Percentiles rank a stretch among this genome's conserved stretches.
phyloP scores from a whole-genome alignment of 2,797 vertebrate genomes.

The Phoxinus dragarum region DNA sequence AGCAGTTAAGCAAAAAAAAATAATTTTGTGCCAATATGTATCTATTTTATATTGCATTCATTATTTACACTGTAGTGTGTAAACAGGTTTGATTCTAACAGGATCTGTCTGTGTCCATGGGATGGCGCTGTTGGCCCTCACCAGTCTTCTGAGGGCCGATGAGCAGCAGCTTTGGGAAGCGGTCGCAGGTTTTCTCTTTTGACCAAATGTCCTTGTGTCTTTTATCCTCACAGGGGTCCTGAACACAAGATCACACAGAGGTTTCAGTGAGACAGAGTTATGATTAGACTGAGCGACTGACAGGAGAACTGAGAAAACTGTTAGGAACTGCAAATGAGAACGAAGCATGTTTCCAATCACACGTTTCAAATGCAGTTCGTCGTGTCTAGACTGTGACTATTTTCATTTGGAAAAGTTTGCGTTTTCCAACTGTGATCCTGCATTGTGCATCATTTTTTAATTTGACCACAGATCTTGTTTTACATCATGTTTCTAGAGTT shows the following conservation, averaged over 20 bases:
- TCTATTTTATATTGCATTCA: background rate
- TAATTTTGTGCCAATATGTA: too few relatives aligned
- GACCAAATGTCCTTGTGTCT: slow-evolving; percentile 91
- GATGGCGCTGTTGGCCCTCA: slow-evolving; percentile 61
- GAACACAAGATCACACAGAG: slow-evolving; percentile 24
- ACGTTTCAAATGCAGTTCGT: background rate
- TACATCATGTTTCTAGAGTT: background rate
- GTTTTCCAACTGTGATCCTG: background rate
- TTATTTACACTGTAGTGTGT: background rate
- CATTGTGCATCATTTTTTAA: too few relatives aligned
- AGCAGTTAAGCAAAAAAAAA: too few relatives aligned
- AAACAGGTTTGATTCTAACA: background rate
- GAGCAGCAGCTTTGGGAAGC: slow-evolving; percentile 87
- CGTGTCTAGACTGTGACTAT: too few relatives aligned
- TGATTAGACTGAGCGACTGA: background rate
- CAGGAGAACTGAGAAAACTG: background rate
- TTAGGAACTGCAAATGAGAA: background rate
- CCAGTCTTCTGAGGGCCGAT: slow-evolving; percentile 89
- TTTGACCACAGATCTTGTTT: background rate
- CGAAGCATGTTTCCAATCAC: background rate
- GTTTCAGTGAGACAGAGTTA: background rate
- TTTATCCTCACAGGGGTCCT: slow-evolving; percentile 88
- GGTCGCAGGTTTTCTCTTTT: slow-evolving; percentile 88
- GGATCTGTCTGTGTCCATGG: background rate
- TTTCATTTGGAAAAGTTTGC: too few relatives aligned